Percentiles rank a stretch among this genome's conserved stretches.
phyloP scores from a whole-genome alignment of 2,113 vertebrate genomes.

The Cyanocitta stelleri region DNA sequence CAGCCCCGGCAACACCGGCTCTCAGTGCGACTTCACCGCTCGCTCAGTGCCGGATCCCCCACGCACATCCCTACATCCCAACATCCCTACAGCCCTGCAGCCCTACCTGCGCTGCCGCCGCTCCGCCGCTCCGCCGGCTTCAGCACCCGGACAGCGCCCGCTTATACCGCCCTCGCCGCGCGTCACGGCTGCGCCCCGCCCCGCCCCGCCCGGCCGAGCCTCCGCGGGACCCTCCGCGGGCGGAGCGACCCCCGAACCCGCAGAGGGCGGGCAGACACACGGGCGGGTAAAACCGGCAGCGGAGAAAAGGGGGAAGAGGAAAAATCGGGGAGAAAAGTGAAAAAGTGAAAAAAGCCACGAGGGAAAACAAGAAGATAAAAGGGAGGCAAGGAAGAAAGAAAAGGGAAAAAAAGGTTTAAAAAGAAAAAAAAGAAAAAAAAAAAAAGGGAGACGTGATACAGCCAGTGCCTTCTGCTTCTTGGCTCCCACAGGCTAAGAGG shows the following conservation, averaged over 20 bases:
- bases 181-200: constrained; percentile 33
- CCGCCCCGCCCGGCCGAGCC: neutral
- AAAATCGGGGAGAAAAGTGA: fast-evolving
- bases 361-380: neutral
- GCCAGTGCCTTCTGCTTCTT: neutral
- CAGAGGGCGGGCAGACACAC: too few relatives aligned
- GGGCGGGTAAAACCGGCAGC: fast-evolving
- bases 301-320: fast-evolving
- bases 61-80: neutral
- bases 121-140: constrained; percentile 56
- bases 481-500: neutral
- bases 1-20: neutral
- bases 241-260: neutral
- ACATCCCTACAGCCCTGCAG: neutral
- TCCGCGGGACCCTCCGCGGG: neutral
- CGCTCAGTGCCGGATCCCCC: neutral
- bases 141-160: constrained; percentile 84
- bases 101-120: constrained; percentile 46
- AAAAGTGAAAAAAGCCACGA: too few relatives aligned
- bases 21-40: neutral
- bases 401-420: neutral
- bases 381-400: neutral
- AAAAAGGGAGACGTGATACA: neutral
- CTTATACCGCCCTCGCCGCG: constrained; percentile 56
- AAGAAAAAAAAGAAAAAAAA: fast-evolving